These are phyloP conservation scores for Hydrolagus colliei DNA, from an alignment of 2,797 vertebrate genomes.

Conservation along the genomic window DNA sequence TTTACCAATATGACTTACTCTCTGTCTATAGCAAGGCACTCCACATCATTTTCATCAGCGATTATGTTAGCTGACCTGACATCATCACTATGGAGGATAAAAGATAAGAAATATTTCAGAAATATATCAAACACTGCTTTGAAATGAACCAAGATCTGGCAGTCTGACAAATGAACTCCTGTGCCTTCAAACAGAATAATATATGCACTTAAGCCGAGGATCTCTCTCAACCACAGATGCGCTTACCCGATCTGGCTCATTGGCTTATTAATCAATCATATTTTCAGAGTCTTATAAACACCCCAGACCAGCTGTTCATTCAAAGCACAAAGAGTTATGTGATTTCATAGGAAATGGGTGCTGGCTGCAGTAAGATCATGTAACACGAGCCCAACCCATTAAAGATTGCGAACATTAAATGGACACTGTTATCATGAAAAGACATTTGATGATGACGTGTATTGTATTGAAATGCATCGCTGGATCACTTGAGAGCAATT, in stretches of 20 bases:
- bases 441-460: too few species aligned
- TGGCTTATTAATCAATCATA: background rate
- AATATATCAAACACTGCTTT: slow-evolving; percentile 33
- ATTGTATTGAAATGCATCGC: too few species aligned
- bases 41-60: slow-evolving; percentile 78
- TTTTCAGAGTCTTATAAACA: background rate
- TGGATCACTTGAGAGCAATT: too few species aligned
- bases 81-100: slow-evolving; percentile 66
- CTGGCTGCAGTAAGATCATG: too few species aligned
- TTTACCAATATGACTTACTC: slow-evolving; percentile 65
- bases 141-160: background rate
- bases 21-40: slow-evolving; percentile 84
- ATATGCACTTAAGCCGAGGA: background rate
- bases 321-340: background rate
- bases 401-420: too few species aligned
- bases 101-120: slow-evolving; percentile 34
- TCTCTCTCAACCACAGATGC: background rate
- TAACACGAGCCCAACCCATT: too few species aligned
- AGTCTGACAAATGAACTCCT: slow-evolving; percentile 22
- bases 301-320: background rate
- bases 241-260: background rate
- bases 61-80: slow-evolving; percentile 86
- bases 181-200: slow-evolving; percentile 26
- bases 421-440: too few species aligned
- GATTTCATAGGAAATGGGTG: background rate